These are phyloP conservation scores for Mimas tiliae DNA, from an alignment of 2,888 invertebrate species.

Conservation along the genomic window DNA sequence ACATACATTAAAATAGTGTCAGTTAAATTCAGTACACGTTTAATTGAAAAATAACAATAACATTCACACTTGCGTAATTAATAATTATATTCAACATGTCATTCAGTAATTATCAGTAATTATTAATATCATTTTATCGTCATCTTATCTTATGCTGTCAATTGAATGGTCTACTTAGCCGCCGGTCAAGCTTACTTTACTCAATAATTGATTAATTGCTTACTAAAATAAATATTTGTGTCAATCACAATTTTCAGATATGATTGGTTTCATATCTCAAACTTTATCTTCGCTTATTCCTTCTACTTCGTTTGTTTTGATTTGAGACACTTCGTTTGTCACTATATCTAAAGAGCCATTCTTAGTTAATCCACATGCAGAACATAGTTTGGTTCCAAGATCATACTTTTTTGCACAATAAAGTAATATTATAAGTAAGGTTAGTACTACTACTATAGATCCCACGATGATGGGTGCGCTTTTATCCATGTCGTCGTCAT, in stretches of 20 bases:
- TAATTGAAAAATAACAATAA: conserved; percentile 19
- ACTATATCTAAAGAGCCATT: conserved; percentile 78
- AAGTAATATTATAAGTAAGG: conserved; percentile 65
- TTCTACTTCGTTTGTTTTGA: conserved; percentile 61
- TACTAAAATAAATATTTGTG: conserved; percentile 10
- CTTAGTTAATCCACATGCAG: conserved; percentile 70
- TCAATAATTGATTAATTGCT: conserved; percentile 17
- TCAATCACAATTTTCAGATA: conserved; percentile 11
- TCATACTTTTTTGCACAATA: conserved; percentile 73
- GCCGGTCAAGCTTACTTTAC: conserved; percentile 8
- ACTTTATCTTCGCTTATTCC: conserved; percentile 75
- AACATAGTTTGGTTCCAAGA: conserved; percentile 59
- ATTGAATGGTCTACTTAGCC: conserved; percentile 8
- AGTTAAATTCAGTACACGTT: conserved; percentile 10
- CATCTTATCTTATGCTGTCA: conserved; percentile 13
- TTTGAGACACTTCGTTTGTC: conserved; percentile 64
- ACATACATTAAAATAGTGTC: not conserved
- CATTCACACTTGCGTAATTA: conserved; percentile 17
- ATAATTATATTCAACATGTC: conserved; percentile 6
- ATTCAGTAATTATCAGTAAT: conserved; percentile 18
- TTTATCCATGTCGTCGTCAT: conserved; percentile 65
- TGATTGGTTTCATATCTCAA: conserved; percentile 37
- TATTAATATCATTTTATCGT: conserved; percentile 17
- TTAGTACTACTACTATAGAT: conserved; percentile 62
- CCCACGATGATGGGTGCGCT: conserved; percentile 74